A percentile compares a stretch with the other conserved stretches of the same genome.
Conservation (phyloP, 2,113 vertebrate genomes). For the Cacatua alba region DNA sequence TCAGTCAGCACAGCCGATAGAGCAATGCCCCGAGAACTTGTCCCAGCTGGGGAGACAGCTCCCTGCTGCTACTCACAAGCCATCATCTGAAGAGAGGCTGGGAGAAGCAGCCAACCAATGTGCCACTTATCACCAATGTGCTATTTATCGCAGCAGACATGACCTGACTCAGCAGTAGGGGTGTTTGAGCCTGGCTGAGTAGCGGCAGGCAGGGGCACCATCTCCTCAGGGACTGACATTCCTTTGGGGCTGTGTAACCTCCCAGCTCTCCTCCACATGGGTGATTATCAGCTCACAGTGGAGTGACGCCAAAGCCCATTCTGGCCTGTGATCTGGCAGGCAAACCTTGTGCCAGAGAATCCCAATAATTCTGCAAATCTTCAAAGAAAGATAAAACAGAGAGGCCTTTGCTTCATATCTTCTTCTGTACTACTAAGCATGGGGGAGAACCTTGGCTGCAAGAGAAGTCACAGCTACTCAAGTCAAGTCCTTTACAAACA, state of each 20-base stretch:
- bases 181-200: not conserved
- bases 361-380: constrained; percentile 41
- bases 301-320: not conserved
- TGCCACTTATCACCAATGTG: not conserved
- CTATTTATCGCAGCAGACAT: rapidly evolving
- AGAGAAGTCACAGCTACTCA: not conserved
- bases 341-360: constrained; percentile 46
- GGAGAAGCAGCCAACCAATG: not conserved
- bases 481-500: not conserved
- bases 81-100: not conserved
- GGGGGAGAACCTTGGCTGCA: not conserved
- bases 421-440: constrained; percentile 7
- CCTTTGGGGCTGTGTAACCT: not conserved
- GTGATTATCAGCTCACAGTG: not conserved
- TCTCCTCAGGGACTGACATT: not conserved
- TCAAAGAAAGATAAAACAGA: constrained; percentile 42
- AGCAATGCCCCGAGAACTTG: rapidly evolving
- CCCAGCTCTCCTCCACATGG: rapidly evolving
- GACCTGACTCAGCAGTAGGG: not conserved
- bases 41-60: not conserved
- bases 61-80: not conserved
- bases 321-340: not conserved
- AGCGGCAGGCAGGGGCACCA: not conserved
- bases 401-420: constrained; percentile 34
- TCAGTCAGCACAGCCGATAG: not conserved